A percentile compares a stretch with the other conserved stretches of the same genome.
Conservation (phyloP, 2,888 invertebrate species). For the Chromoteleia sp. region DNA sequence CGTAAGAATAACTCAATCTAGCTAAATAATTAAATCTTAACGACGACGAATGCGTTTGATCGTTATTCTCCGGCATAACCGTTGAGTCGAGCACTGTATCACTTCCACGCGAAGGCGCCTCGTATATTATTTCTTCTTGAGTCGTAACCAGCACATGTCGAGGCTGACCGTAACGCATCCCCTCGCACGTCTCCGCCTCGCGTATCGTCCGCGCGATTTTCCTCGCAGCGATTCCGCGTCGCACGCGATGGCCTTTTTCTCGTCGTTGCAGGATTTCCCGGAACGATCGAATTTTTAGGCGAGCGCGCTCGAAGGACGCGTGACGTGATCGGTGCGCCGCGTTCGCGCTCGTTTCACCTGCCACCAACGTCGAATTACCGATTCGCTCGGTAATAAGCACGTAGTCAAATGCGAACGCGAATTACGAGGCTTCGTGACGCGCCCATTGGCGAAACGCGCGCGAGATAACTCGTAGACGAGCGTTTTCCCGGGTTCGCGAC, state of each 20-base stretch:
- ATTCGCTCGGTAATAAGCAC: slow-evolving; percentile 61
- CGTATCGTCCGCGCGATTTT: slow-evolving; percentile 30
- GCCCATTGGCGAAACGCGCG: slow-evolving; percentile 49
- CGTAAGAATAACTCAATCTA: slow-evolving; percentile 31
- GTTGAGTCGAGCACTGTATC: slow-evolving; percentile 43
- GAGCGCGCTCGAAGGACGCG: slow-evolving; percentile 43
- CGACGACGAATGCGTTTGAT: slow-evolving; percentile 3
- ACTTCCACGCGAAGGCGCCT: slow-evolving; percentile 29
- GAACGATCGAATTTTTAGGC: slow-evolving; percentile 42
- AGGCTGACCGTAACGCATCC: slow-evolving; percentile 13
- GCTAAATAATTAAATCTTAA: slow-evolving; percentile 27
- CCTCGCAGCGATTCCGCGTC: slow-evolving; percentile 38
- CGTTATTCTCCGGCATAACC: slow-evolving; percentile 5
- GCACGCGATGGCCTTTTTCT: slow-evolving; percentile 30
- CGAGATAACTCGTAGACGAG: slow-evolving; percentile 21
- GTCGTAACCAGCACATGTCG: slow-evolving; percentile 44
- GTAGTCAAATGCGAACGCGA: slow-evolving; percentile 44
- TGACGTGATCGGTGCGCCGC: slow-evolving; percentile 47
- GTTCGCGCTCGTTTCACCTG: slow-evolving; percentile 43
- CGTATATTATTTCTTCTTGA: slow-evolving; percentile 40
- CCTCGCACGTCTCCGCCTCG: slow-evolving; percentile 13
- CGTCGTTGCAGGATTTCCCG: slow-evolving; percentile 31
- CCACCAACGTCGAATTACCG: slow-evolving; percentile 60
- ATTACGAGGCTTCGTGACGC: slow-evolving; percentile 52
- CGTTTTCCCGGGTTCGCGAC: slow-evolving; percentile 21